Base-by-base conservation (phyloP, 2,888 invertebrate species). In the Xylota segnis region DNA sequence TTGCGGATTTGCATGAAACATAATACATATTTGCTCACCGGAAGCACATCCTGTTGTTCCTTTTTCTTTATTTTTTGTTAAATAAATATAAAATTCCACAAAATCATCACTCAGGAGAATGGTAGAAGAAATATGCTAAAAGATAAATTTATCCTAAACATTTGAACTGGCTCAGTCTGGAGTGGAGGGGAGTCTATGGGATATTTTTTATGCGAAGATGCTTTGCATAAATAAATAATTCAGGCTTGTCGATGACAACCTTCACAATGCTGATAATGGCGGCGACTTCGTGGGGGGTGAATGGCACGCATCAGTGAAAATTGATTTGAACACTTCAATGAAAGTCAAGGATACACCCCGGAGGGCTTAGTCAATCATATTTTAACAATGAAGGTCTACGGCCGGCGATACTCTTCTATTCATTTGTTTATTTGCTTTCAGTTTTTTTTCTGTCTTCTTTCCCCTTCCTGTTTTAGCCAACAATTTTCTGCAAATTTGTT, bases 211-310 rank as follows among this genome's bases (percentile, higher is more conserved):
- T 18, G 9, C 10, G 9, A 5, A 29, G 7, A 47, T 34, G 6
- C 27, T 61, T 74, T 52, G 52, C 50, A 74, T 52, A 74, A 63
- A 74, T 74, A 74, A 74, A 50, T 74, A 61, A 74, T 63, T 63
- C 40, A 61, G 29, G 4, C 40, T 18, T 54, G 71, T 54, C 52
- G 32, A 63, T 61, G 61, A 74, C 52, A 70, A 29, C 45, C 12
- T 65, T 65, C 34, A 16, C 16, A 27, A 54, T 14, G 18, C 23
- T 45, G 63, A 16, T 63, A 27, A 14, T 14, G 63, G 9, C 10
- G n/a, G 2, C 43, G 14, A 59, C 32, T 23, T 23, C 23, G 16
- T 14, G 32, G 37, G 37, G 37, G 9, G 50, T 32, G 61, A 61
- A 61, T 72, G 52, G 0, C 52, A 52, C 72, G 61, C 72, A 74